These are phyloP conservation scores for Pterostichus madidus DNA, from an alignment of 2,888 invertebrate genomes.

Conservation along the genomic window DNA sequence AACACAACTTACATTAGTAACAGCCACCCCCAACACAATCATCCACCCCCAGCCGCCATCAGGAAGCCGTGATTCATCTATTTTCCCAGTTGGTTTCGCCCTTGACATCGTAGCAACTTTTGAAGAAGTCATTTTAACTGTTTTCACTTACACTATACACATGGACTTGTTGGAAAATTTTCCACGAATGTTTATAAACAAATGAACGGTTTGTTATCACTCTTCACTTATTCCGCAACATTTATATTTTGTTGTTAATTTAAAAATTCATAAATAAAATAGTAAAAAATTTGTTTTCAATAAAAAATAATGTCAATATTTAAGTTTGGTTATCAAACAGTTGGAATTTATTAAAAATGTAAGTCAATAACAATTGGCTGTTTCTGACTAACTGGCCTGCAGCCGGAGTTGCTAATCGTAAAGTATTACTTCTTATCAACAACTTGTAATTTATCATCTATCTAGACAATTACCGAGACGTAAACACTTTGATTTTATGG, in stretches of 20 bases:
- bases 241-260: constrained; percentile 7
- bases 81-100: constrained; percentile 7
- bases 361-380: neutral
- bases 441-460: neutral
- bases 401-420: neutral
- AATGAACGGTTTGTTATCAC: constrained; percentile 12
- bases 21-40: constrained; percentile 83
- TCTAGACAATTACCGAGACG: constrained; percentile 1
- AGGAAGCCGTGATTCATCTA: constrained; percentile 78
- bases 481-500: constrained; percentile 23
- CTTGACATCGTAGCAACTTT: constrained; percentile 15
- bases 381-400: neutral
- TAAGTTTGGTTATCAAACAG: neutral
- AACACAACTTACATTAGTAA: constrained; percentile 82
- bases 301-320: constrained; percentile 1
- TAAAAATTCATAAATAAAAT: neutral
- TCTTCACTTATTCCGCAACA: constrained; percentile 15
- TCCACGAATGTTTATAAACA: constrained; percentile 31
- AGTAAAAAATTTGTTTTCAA: neutral
- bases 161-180: constrained; percentile 13
- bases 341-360: no score
- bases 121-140: constrained; percentile 14
- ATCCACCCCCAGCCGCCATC: constrained; percentile 89
- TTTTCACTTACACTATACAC: neutral
- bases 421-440: neutral